Evolutionary conservation across 2,797 vertebrate species (phyloP).

Genomic region (Hypotaenidia philippensis): DNA sequence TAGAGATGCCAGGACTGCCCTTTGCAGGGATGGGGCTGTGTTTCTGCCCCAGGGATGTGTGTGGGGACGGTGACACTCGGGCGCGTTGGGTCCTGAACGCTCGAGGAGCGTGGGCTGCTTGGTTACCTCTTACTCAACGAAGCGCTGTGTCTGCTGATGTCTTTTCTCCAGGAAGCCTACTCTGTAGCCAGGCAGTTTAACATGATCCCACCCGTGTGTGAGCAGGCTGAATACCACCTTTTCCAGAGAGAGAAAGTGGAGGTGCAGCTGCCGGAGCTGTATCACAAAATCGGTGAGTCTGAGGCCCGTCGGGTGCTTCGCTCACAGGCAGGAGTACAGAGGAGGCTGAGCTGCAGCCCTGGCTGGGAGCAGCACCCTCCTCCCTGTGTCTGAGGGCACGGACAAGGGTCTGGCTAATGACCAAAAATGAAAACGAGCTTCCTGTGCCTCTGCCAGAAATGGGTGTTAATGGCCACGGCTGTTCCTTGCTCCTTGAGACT

Average conservation of each 20-base stretch:
- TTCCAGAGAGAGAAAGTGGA: conserved; percentile 99
- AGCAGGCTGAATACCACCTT: conserved; percentile 97
- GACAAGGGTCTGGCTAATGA: rapidly evolving
- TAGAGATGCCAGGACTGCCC: not conserved
- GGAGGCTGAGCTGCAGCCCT: not conserved
- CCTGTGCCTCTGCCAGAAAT: not conserved
- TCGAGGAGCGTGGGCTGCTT: rapidly evolving
- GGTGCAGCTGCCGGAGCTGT: conserved; percentile 95
- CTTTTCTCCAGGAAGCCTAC: conserved; percentile 90
- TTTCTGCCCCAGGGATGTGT: not conserved
- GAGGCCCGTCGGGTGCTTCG: not conserved
- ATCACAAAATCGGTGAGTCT: conserved; percentile 95
- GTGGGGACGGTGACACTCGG: rapidly evolving
- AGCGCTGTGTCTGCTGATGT: rapidly evolving
- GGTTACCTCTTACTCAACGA: not conserved
- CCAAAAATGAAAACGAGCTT: not conserved
- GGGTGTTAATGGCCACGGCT: not conserved
- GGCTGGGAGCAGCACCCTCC: rapidly evolving
- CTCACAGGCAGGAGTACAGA: not conserved
- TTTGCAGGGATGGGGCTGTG: not conserved
- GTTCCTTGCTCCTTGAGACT: not conserved
- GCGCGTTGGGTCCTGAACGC: rapidly evolving
- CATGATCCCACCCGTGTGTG: conserved; percentile 96
- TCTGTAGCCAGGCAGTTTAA: conserved; percentile 98
- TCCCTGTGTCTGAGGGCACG: not conserved